Conservation (phyloP, 2,113 vertebrate genomes). For the Rhodinocichla rosea region DNA sequence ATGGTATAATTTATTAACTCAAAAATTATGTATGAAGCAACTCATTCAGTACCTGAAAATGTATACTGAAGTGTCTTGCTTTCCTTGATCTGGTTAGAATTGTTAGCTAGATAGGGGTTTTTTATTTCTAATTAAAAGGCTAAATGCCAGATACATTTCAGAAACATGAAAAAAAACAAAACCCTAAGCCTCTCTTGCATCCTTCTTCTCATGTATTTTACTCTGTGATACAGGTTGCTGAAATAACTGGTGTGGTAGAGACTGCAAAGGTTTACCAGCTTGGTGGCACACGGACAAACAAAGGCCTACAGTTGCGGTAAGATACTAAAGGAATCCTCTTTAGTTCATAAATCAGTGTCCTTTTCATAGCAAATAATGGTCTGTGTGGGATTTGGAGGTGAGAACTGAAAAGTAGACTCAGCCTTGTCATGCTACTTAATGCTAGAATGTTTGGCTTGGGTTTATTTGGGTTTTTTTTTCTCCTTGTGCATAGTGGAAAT, state of each 20-base stretch:
- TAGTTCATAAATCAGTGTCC: not conserved
- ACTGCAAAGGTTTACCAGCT: slow-evolving; percentile 97
- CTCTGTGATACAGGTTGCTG: slow-evolving; percentile 83
- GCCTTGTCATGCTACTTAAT: not conserved
- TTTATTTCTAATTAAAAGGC: not conserved
- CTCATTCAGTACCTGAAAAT: not conserved
- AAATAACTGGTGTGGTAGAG: slow-evolving; percentile 97
- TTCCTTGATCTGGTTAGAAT: not conserved
- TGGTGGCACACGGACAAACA: slow-evolving; percentile 95
- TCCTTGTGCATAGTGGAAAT: not conserved
- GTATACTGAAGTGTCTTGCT: not conserved
- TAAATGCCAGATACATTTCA: not conserved
- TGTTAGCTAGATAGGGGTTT: not conserved
- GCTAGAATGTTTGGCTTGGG: not conserved
- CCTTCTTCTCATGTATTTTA: not conserved
- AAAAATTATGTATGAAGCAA: not conserved
- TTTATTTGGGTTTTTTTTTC: not conserved
- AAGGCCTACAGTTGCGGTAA: slow-evolving; percentile 93
- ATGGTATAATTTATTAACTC: not conserved
- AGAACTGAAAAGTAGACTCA: not conserved
- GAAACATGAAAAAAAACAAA: not conserved
- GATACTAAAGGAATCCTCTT: not conserved
- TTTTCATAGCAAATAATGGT: not conserved
- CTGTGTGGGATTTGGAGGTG: not conserved
- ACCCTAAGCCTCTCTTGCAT: not conserved